Base-by-base conservation (phyloP, 2,113 vertebrate genomes). In the Elachura formosa region DNA sequence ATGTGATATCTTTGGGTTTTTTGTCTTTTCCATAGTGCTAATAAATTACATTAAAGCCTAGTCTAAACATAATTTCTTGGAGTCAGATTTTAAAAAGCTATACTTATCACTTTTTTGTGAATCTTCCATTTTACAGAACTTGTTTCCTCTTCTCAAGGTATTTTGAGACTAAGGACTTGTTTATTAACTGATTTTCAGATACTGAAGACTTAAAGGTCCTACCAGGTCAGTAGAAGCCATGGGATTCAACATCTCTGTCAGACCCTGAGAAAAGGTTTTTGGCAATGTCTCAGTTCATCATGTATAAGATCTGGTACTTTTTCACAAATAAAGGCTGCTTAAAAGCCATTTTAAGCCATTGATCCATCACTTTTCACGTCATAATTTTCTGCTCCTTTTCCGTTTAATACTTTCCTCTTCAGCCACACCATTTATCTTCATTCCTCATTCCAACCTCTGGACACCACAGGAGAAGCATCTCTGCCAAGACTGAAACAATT, bases 1-100 rank as follows among this genome's bases (percentile, higher is more conserved):
- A 51, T 1, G 0, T 4, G 2, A 46, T 20, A 4, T 40, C 17
- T 72, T 59, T 76, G 29, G 22, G 1, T 1, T 36, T 49, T 85
- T 34, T 66, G 15, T 31, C 8, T 80, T 92, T 83, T 84, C 46
- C 36, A 26, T 11, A 62, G 17, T 29, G 40, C 3, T 49, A 38
- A 41, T 45, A 87, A 87, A 80, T 41, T 0, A 41, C 55, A 51
- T 59, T 52, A 3, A 33, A 67, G 34, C 13, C 20, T 71, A 64
- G 22, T 40, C 10, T 67, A 29, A 86, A 76, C 4, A 49, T 43
- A 40, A 12, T 71, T 95, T n/a, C 26, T 88, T 7, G 1, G 26
- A 71, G 34, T 43, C 7, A 51, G 19, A 54, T 80, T 66, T 77
- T 54, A 0, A 78, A 79, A 68, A 66, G 10, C 3, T 61, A 36